Base-by-base conservation (phyloP, 2,888 invertebrate species). In the Drosophila subquinaria region DNA sequence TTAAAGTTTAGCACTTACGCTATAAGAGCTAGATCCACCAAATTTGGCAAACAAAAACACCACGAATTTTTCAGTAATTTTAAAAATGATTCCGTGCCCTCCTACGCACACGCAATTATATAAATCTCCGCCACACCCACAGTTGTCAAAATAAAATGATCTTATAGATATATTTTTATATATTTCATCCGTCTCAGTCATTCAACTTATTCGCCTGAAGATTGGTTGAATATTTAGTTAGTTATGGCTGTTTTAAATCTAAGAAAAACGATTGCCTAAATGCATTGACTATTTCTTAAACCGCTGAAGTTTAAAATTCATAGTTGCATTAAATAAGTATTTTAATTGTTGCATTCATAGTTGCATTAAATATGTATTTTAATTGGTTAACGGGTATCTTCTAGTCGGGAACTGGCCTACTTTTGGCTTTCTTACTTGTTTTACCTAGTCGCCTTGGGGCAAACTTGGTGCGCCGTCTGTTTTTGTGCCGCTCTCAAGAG, bases 401-500 rank as follows among this genome's bases (percentile, higher is more conserved):
- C 3, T 15, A 40, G 15, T 30, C 30, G 30, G 10, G 30, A 0
- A 48, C 15, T 30, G 27, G 9, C 2, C 17, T 33, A 0, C 2
- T 9, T 30, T 30, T 6, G 1, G 27, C 5, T 4, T 30, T 30
- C 30, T 50, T 15, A 6, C 11, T 53, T 30, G 38, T 50, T 60
- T 35, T 63, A 62, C 57, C 36, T 15, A 11, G 6, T n/a, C 47
- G 69, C 72, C 71, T 69, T 43, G 48, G 47, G 42, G 42, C 36
- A 30, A 57, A 57, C 63, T 45, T 59, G n/a, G 13, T 27, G 33
- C 17, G 33, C 9, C 55, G 63, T 62, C 53, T 68, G 61, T 66
- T 72, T 68, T 67, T 53, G 35, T 51, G 45, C 6, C 20, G 10
- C 67, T 73, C 60, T 66, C 53, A 50, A 76, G 76, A 88, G 86